Percentiles rank a stretch among this genome's conserved stretches.
Evolutionary conservation across 2,113 vertebrate genomes (phyloP).

Genomic region (Anoura caudifer): DNA sequence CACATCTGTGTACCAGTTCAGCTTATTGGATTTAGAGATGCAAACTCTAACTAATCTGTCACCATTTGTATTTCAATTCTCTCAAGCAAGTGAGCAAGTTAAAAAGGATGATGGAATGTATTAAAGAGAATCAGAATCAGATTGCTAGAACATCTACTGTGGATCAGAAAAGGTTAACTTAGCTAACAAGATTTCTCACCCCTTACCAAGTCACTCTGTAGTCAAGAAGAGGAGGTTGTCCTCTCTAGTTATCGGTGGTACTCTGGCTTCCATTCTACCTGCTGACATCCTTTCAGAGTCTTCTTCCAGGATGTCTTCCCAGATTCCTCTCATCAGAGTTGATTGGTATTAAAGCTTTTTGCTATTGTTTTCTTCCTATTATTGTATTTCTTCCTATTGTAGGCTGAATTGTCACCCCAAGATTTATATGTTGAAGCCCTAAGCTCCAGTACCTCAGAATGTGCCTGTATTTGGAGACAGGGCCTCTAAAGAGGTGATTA

Average conservation of each 20-base stretch:
- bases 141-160: not conserved
- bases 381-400: not conserved
- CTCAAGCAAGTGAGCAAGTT: not conserved
- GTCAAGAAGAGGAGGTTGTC: not conserved
- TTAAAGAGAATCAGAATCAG: not conserved
- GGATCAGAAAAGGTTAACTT: not conserved
- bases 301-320: not conserved
- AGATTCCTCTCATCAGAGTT: not conserved
- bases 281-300: not conserved
- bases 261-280: not conserved
- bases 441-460: not conserved
- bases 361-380: not conserved
- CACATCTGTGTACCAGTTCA: not conserved
- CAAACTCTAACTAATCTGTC: not conserved
- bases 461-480: not conserved
- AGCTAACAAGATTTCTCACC: not conserved
- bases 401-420: not conserved
- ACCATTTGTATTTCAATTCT: not conserved
- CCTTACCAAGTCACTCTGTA: not conserved
- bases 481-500: not conserved
- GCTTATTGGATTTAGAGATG: not conserved
- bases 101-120: not conserved
- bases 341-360: not conserved
- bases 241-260: not conserved
- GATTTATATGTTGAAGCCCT: not conserved